These are phyloP conservation scores for Circaetus cinerascens DNA, from an alignment of 2,113 vertebrate species.

Conservation along the genomic window DNA sequence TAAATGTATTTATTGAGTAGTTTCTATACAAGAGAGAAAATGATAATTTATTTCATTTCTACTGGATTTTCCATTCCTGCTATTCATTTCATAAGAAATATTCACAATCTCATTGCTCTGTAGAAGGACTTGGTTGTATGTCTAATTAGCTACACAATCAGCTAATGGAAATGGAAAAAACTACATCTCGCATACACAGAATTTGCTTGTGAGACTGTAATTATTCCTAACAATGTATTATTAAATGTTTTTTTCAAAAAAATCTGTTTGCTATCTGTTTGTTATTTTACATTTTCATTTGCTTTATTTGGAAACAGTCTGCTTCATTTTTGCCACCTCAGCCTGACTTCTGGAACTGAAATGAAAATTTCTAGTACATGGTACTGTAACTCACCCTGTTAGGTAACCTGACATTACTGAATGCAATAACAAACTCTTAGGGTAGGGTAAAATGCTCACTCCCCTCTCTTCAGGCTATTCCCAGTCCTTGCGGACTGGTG, in stretches of 20 bases:
- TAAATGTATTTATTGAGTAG: constrained; percentile 15
- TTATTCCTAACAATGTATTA: background rate
- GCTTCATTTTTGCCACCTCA: background rate
- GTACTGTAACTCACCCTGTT: background rate
- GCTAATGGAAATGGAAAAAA: background rate
- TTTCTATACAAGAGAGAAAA: background rate
- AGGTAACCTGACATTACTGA: background rate
- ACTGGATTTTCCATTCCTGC: background rate
- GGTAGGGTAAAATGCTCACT: background rate
- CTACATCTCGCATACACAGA: background rate
- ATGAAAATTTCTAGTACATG: background rate
- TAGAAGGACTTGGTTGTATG: background rate
- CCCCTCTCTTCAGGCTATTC: background rate
- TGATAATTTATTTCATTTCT: background rate
- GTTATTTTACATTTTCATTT: background rate
- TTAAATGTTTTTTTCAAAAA: constrained; percentile 23
- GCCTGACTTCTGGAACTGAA: background rate
- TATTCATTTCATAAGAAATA: background rate
- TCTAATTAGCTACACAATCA: background rate
- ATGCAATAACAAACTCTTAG: background rate
- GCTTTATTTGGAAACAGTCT: background rate
- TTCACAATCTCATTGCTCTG: background rate
- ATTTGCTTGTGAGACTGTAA: background rate
- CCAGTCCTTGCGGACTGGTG: background rate
- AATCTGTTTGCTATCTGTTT: background rate